Evolutionary conservation across 2,888 invertebrate genomes (phyloP).

Genomic region (Ctenicera cuprea): DNA sequence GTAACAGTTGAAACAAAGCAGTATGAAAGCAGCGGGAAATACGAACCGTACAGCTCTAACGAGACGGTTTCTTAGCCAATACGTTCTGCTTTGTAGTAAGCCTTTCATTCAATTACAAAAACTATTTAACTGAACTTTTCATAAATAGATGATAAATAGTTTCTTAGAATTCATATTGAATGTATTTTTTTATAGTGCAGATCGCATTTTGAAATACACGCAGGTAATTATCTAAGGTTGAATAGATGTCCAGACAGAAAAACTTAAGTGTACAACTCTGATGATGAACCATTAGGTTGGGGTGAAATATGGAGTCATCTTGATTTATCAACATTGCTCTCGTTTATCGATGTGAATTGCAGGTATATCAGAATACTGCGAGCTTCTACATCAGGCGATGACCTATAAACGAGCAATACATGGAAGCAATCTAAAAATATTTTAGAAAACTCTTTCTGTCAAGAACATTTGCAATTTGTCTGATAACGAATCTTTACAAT

Average conservation of each 20-base stretch:
- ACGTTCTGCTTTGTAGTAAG: constrained; percentile 66
- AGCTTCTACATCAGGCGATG: no score
- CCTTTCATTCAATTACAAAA: constrained; percentile 68
- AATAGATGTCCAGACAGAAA: not conserved
- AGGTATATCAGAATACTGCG: no score
- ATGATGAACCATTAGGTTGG: not conserved
- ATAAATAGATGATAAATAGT: constrained; percentile 70
- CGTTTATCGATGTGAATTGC: not conserved
- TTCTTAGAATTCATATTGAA: constrained; percentile 57
- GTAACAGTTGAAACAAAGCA: constrained; percentile 71
- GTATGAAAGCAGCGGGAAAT: constrained; percentile 71
- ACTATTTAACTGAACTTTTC: constrained; percentile 66
- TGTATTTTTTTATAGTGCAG: constrained; percentile 50
- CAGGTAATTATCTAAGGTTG: constrained; percentile 7
- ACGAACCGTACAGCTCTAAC: constrained; percentile 70
- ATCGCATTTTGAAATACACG: constrained; percentile 31
- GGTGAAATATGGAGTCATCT: not conserved
- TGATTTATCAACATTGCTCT: not conserved
- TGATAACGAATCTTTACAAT: no score
- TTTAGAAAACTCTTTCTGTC: no score
- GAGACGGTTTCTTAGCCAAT: constrained; percentile 63
- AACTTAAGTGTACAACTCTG: no score
- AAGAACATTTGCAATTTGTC: no score
- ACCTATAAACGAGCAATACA: no score
- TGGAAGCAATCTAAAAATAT: no score